Base-by-base conservation (phyloP, 2,113 vertebrate genomes). In the Aramus guarauna region DNA sequence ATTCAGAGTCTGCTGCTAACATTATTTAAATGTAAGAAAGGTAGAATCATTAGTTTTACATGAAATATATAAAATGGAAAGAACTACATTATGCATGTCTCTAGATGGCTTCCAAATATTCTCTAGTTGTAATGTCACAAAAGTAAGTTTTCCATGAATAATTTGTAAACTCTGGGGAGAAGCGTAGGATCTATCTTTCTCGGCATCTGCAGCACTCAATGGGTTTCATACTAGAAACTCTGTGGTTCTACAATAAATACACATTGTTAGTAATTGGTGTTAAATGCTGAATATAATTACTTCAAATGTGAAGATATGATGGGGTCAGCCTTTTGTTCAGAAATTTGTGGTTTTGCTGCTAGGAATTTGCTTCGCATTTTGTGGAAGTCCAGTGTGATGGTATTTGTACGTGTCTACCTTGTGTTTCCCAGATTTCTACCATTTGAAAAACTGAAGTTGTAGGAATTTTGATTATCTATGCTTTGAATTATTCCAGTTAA, bases 161-260 rank as follows among this genome's bases (percentile, higher is more conserved):
- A 20, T 39, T 29, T 27, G 19, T 87, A 50, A 53, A 18, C 34
- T 68, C 20, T 21, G 45, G 56, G 8, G 17, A 39, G 11, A 24
- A 34, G 34, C n/a, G 22, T 32, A 15, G 55, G 12, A 34, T 76
- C 18, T 26, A 0, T n/a, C 32, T 69, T 36, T 20, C 13, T 32
- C 3, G 2, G 2, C 5, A 3, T 77, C 43, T 84, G 55, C 41
- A 74, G 56, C 47, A 32, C 24, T 85, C 0, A 0, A 1, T 5
- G 18, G 8, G 1, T 75, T 73, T 64, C 13, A 19, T 76, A 14
- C 9, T 53, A 41, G 29, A 71, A 81, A 13, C 20, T 79, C 19
- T 14, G 2, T 47, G 36, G 37, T 20, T 68, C 17, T 82, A 37
- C 43, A 75, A 3, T 59, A 69, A 63, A 32, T 39, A 21, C 12